Base-by-base conservation (phyloP, 2,113 vertebrate species). In the Craseonycteris thonglongyai region DNA sequence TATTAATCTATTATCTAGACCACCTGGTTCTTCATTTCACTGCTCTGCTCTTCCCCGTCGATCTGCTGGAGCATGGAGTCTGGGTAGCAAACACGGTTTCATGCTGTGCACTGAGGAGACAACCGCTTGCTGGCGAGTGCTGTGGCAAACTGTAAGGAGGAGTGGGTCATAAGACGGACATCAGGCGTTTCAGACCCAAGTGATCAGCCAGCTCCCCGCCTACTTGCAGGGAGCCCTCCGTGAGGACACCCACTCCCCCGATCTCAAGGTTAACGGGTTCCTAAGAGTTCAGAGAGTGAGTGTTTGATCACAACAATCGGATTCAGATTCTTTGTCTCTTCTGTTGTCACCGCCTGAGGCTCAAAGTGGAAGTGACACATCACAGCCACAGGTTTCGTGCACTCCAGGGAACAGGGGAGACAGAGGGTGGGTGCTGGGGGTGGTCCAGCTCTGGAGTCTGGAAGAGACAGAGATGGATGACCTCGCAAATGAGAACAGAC, bases 401-500 rank as follows among this genome's bases (percentile, higher is more conserved):
- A 38, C 30, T 56, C 61, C 13, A 3, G 30, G 13, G 47, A 21
- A 61, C 66, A n/a, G 30, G 18, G 6, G 8, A 59, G 12, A 66
- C 0, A 0, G n/a, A 51, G 51, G 7, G 16, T 3, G 13, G 74
- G 15, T 2, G n/a, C n/a, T 9, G 85, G 88, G 0, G 74, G n/a
- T 0, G 3, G 28, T 10, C 49, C 93, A 58, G 81, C 83, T 88
- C 85, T 63, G 72, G 85, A 86, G 76, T 59, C n/a, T 30, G 79
- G 81, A 84, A 89, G 0, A 6, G 87, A 71, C 75, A 47, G 6
- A 47, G 6, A 84, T 22, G 24, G 69, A 35, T 0, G 7, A 45
- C 51, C 4, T 9, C 65, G 94, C 19, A 94, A 66, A 91, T 14
- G 54, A 94, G 74, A 88, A 93, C 9, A 47, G 95, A 78, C 6